phyloP scores from a whole-genome alignment of 2,888 invertebrate genomes.

The Punctoribates punctum region DNA sequence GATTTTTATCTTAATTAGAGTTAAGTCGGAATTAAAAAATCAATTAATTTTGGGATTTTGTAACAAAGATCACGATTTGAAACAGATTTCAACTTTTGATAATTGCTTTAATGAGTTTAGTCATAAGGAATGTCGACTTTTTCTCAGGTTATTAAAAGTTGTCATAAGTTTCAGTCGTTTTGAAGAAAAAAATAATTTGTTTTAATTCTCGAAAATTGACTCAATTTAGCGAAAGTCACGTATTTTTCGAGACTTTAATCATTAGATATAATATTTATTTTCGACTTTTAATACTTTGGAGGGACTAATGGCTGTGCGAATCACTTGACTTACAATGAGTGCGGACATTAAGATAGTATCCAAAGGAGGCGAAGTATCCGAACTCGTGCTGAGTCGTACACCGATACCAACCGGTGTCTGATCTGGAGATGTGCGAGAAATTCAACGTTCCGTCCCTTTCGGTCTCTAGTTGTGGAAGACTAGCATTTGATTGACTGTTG shows the following conservation, averaged over 20 bases:
- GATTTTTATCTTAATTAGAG: no score
- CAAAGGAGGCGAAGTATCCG: slow-evolving; percentile 78
- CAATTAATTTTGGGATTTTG: no score
- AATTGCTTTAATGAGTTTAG: no score
- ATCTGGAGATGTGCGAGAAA: slow-evolving; percentile 71
- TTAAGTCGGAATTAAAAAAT: background rate
- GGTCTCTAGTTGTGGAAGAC: slow-evolving; percentile 60
- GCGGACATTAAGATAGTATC: slow-evolving; percentile 81
- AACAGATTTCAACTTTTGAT: no score
- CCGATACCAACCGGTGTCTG: slow-evolving; percentile 89
- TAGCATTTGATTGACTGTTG: slow-evolving; percentile 33
- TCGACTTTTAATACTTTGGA: background rate
- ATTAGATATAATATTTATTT: background rate
- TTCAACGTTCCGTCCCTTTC: slow-evolving; percentile 75
- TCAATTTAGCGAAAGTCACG: slow-evolving; percentile 12
- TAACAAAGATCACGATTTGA: no score
- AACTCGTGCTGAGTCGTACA: slow-evolving; percentile 76
- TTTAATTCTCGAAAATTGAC: background rate
- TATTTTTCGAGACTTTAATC: background rate
- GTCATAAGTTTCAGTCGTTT: background rate
- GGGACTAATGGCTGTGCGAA: no score
- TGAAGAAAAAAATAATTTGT: background rate
- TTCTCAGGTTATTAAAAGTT: no score
- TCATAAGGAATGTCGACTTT: no score
- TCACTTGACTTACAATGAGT: background rate